Base-by-base conservation (phyloP, 2,888 invertebrate species). In the Cerceris rybyensis region DNA sequence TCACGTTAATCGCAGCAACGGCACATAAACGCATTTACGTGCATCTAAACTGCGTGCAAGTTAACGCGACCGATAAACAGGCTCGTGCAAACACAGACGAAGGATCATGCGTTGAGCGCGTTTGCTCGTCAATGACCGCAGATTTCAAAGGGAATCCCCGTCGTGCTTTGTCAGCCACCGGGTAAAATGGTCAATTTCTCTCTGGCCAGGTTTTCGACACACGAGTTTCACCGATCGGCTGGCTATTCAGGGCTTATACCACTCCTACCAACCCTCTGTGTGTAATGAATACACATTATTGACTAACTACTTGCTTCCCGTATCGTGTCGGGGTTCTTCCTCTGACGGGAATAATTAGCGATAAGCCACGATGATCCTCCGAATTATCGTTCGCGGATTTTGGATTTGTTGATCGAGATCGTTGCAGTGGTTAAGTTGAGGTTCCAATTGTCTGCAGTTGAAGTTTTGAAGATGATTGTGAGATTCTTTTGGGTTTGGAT, bases 91-190 rank as follows among this genome's bases (percentile, higher is more conserved):
- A 59, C 60, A 61, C 17, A 61, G 43, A 61, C 46, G 60, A 61
- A 61, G 60, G 43, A 61, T 61, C 60, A 41, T 14, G 41, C 39
- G 41, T 59, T 5, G 41, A 59, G 14, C 16, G n/a, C 49, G 54
- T 60, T 68, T 55, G 59, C 55, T 55, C 17, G 55, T 50, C 28
- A 42, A 28, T 60, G 43, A 54, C 41, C 49, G 43, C 46, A 50
- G 46, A 54, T 75, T 75, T 70, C 70, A 75, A 75, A 70, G 75
- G n/a, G 28, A 60, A 66, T 65, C 28, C 43, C 70, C 58, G 41
- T 50, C 50, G 50, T 54, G 49, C 60, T 64, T 70, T 70, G 64
- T 70, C 52, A 43, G 41, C 39, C 46, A 43, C 43, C 0, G 41
- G 42, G 58, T 59, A 59, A 59, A 54, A 39, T n/a, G 41, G 42